Evolutionary conservation across 2,797 vertebrate species (phyloP).

Genomic region (Serranus cabrilla): DNA sequence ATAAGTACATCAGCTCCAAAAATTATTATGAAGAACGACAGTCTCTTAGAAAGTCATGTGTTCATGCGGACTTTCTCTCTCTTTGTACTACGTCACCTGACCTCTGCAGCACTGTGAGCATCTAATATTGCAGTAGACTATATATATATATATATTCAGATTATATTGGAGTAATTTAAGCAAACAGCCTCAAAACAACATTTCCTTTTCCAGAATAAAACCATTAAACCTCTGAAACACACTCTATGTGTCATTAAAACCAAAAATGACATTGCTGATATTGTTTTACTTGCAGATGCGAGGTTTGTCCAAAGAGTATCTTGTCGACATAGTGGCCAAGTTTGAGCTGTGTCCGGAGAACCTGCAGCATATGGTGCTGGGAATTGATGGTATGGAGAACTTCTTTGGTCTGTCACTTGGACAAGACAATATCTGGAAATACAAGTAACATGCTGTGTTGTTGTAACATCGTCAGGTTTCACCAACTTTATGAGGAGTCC

Average conservation of each 20-base stretch:
- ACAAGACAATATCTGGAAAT: not conserved
- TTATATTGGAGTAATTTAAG: no score
- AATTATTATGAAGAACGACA: no score
- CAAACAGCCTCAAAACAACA: not conserved
- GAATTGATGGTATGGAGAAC: slow-evolving; percentile 92
- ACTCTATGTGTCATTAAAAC: not conserved
- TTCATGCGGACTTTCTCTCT: no score
- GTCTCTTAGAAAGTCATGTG: no score
- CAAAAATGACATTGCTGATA: not conserved
- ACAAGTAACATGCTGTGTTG: slow-evolving; percentile 15
- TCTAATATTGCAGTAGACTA: no score
- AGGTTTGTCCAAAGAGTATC: slow-evolving; percentile 89
- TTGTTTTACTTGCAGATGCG: slow-evolving; percentile 86
- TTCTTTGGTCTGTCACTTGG: not conserved
- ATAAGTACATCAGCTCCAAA: no score
- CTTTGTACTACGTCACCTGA: no score
- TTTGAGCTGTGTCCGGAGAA: slow-evolving; percentile 95
- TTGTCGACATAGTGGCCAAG: slow-evolving; percentile 90
- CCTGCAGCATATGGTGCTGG: slow-evolving; percentile 89
- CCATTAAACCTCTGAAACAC: not conserved
- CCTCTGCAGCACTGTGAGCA: no score
- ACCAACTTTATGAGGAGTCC: slow-evolving; percentile 96
- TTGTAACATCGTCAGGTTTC: slow-evolving; percentile 87
- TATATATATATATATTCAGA: no score
- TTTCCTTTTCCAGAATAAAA: not conserved